phyloP scores from a whole-genome alignment of 2,113 vertebrate genomes.

The Trogon melanurus region DNA sequence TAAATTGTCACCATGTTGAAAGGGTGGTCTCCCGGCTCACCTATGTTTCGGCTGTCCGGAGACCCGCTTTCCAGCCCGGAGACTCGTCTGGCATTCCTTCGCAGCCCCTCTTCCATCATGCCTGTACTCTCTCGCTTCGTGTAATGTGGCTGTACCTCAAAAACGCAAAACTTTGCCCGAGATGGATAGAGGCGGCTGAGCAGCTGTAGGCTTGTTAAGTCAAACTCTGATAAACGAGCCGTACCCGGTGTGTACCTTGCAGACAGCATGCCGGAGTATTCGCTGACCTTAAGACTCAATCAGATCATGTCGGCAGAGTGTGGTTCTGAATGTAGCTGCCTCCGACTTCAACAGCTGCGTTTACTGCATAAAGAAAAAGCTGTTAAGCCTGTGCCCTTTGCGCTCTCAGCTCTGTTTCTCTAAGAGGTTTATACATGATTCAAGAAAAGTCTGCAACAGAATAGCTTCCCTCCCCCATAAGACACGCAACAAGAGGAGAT shows the following conservation, averaged over 20 bases:
- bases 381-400: conserved; percentile 42
- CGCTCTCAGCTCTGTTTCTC: conserved; percentile 1
- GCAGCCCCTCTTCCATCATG: background rate
- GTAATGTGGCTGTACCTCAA: background rate
- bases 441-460: background rate
- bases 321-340: conserved; percentile 11
- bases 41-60: background rate
- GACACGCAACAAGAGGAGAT: background rate
- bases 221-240: background rate
- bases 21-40: background rate
- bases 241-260: background rate
- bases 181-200: background rate
- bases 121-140: background rate
- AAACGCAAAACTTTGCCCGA: background rate
- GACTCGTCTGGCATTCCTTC: background rate
- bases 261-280: background rate
- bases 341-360: conserved; percentile 35
- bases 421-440: conserved; percentile 34
- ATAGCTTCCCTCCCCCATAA: background rate
- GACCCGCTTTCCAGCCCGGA: background rate
- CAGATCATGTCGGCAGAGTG: background rate
- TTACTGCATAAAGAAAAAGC: conserved; percentile 33
- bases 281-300: background rate
- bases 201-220: background rate
- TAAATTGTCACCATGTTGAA: background rate